A percentile compares a stretch with the other conserved stretches of the same genome.
Evolutionary conservation across 2,797 vertebrate species (phyloP).

Genomic region (Lepus townsendii): DNA sequence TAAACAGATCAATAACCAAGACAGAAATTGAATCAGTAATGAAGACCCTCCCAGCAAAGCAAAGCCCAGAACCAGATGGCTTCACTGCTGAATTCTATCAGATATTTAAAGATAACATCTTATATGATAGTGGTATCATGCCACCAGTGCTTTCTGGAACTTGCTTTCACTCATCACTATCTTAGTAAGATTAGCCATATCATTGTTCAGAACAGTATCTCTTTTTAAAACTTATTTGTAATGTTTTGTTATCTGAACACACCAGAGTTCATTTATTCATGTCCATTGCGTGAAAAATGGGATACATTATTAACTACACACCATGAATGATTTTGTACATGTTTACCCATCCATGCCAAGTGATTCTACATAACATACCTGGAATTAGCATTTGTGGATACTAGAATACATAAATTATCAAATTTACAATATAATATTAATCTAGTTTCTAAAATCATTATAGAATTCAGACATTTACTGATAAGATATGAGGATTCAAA

Average conservation of each 20-base stretch:
- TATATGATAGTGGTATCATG: neutral
- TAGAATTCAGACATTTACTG: neutral
- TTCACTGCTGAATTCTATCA: no score
- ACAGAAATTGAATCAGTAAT: no score
- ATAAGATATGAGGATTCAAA: neutral
- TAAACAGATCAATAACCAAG: no score
- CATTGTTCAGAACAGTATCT: neutral
- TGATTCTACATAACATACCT: neutral
- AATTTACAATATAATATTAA: neutral
- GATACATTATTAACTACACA: neutral
- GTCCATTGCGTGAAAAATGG: neutral
- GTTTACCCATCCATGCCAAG: neutral
- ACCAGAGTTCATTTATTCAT: neutral
- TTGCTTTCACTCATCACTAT: neutral
- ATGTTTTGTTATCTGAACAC: neutral
- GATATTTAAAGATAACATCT: no score
- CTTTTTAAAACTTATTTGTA: slow-evolving; percentile 3
- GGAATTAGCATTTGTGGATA: neutral
- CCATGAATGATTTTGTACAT: neutral
- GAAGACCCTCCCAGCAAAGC: no score
- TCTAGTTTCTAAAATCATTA: neutral
- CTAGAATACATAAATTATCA: neutral
- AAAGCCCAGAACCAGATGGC: no score
- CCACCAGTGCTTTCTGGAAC: neutral
- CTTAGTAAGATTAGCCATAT: neutral